Conservation (phyloP, 1,140 invertebrate species). For the Neodiprion virginianus region DNA sequence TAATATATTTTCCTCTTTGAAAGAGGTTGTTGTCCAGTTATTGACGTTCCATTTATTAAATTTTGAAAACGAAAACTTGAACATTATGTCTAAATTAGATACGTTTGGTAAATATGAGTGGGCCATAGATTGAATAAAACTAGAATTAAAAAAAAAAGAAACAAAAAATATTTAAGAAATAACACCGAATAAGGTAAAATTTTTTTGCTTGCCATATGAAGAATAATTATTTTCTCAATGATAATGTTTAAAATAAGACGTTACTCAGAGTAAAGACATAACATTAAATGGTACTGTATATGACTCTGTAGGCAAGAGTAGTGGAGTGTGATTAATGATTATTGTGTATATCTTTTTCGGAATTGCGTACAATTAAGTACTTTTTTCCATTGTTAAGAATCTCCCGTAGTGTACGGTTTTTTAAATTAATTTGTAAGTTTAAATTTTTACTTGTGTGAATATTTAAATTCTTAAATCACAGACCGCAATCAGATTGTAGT, state of each 20-base stretch:
- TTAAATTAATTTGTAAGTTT: not conserved
- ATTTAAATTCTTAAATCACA: not conserved
- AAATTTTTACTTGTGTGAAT: not conserved
- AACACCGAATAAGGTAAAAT: not conserved
- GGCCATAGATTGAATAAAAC: not conserved
- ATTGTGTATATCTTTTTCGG: not conserved
- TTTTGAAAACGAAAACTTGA: not conserved
- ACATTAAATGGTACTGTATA: constrained; percentile 1
- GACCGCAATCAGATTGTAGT: not conserved
- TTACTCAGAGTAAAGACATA: not conserved
- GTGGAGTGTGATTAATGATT: not conserved
- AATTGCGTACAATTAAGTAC: not conserved
- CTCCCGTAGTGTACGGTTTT: not conserved
- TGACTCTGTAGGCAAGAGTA: not conserved
- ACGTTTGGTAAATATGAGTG: constrained; percentile 6
- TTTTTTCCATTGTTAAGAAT: not conserved
- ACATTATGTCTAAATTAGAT: not conserved
- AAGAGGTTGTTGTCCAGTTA: not conserved
- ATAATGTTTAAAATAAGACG: not conserved
- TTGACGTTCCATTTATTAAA: constrained; percentile 13
- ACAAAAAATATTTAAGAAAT: not conserved
- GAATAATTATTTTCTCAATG: constrained; percentile 8
- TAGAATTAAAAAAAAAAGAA: not conserved
- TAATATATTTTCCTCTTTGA: constrained; percentile 15
- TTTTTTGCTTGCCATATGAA: constrained; percentile 5